Percentiles rank a stretch among this genome's conserved stretches.
These are phyloP conservation scores for Chascanopsetta lugubris DNA, from an alignment of 2,113 vertebrate species.

Conservation along the genomic window DNA sequence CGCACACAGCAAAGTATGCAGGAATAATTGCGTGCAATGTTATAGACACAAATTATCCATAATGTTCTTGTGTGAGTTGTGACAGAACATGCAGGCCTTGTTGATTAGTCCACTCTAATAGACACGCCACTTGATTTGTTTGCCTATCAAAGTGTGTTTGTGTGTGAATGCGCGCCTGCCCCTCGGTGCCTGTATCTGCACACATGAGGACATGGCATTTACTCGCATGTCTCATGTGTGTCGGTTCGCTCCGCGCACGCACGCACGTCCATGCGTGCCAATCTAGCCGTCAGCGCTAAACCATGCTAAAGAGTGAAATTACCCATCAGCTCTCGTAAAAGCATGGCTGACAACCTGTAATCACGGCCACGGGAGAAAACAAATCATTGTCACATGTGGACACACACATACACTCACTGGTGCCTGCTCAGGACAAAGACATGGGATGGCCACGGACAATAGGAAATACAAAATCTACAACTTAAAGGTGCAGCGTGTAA, in stretches of 20 bases:
- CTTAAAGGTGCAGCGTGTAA: too few species aligned
- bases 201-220: not conserved
- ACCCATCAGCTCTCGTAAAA: conserved; percentile 77
- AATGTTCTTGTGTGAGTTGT: conserved; percentile 72
- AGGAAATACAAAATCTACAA: not conserved
- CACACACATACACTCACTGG: conserved; percentile 20
- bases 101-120: conserved; percentile 70
- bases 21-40: conserved; percentile 71
- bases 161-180: conserved; percentile 20
- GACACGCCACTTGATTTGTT: conserved; percentile 72
- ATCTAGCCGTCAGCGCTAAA: conserved; percentile 68
- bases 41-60: conserved; percentile 76
- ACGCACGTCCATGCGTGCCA: conserved; percentile 30
- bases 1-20: conserved; percentile 72
- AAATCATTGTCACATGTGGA: conserved; percentile 67
- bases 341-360: conserved; percentile 81
- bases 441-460: conserved; percentile 1
- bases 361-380: conserved; percentile 72
- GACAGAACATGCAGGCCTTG: conserved; percentile 68
- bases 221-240: not conserved
- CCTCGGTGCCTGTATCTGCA: conserved; percentile 33
- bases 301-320: conserved; percentile 80
- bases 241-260: not conserved
- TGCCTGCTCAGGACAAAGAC: conserved; percentile 18
- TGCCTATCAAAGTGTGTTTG: conserved; percentile 47